Evolutionary conservation across 2,113 vertebrate genomes (phyloP).

Genomic region (Istiophorus platypterus): DNA sequence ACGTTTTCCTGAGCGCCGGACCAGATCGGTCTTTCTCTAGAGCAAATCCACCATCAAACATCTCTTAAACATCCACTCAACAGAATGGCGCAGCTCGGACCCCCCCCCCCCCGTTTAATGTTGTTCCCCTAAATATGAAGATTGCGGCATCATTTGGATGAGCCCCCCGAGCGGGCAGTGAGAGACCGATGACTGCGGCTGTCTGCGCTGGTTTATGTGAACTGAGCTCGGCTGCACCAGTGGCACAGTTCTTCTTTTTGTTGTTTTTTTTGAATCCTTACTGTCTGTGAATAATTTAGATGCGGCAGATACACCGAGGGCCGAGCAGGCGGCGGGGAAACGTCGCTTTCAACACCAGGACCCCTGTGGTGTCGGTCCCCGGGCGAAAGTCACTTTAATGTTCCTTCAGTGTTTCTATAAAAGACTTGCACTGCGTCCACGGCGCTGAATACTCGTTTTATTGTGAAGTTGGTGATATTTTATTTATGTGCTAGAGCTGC

Average conservation of each 20-base stretch:
- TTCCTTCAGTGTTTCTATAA: constrained; percentile 6
- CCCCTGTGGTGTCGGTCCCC: constrained; percentile 50
- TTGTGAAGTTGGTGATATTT: constrained; percentile 8
- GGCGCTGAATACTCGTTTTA: background rate
- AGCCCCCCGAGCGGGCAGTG: constrained; percentile 11
- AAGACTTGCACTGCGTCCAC: background rate
- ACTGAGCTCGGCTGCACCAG: constrained; percentile 22
- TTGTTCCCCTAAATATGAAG: constrained; percentile 12
- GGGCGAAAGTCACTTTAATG: constrained; percentile 56
- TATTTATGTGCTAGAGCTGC: background rate
- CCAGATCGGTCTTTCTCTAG: background rate
- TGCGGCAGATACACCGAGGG: constrained; percentile 33
- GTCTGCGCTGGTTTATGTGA: constrained; percentile 40
- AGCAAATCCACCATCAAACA: background rate
- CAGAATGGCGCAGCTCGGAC: no score
- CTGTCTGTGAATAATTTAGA: constrained; percentile 68
- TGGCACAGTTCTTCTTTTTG: constrained; percentile 23
- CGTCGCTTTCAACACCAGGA: constrained; percentile 44
- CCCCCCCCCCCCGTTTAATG: no score
- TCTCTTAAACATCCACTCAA: background rate
- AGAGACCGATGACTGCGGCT: constrained; percentile 25
- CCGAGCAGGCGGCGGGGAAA: constrained; percentile 14
- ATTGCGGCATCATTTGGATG: constrained; percentile 27
- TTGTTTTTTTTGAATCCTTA: background rate
- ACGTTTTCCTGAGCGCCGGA: background rate